Conservation (phyloP, 2,113 vertebrate species). For the Salvator merianae region DNA sequence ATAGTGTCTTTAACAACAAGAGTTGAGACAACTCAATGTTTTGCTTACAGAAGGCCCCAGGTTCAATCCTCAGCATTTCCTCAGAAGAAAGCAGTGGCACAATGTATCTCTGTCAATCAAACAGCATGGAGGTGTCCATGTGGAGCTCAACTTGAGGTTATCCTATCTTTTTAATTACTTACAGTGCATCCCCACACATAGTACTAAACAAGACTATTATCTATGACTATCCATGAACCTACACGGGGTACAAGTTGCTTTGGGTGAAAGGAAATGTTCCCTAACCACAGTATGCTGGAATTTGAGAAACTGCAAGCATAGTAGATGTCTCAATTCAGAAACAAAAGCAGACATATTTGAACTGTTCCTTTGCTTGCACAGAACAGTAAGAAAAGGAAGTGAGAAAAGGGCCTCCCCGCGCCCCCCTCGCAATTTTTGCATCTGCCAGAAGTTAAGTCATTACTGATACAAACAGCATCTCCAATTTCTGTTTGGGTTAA, state of each 20-base stretch:
- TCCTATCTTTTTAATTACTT: too few species aligned
- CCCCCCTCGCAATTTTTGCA: background rate
- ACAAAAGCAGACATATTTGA: slow-evolving; percentile 3
- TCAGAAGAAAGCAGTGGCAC: too few species aligned
- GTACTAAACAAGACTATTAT: background rate
- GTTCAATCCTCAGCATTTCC: too few species aligned
- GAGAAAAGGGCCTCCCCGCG: background rate
- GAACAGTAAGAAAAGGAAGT: slow-evolving; percentile 24
- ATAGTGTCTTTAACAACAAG: too few species aligned
- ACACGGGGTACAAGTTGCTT: background rate
- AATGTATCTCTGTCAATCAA: too few species aligned
- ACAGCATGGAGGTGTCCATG: too few species aligned
- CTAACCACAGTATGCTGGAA: background rate
- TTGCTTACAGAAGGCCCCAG: too few species aligned
- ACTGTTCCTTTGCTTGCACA: slow-evolving; percentile 18
- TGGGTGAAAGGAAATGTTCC: background rate
- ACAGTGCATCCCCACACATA: background rate
- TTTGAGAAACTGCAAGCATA: background rate
- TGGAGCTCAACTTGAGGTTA: too few species aligned
- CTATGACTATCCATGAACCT: background rate
- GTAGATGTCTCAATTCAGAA: background rate
- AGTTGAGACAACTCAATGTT: too few species aligned
- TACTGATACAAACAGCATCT: slow-evolving; percentile 32
- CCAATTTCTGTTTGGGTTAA: slow-evolving; percentile 33
- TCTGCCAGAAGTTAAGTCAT: slow-evolving; percentile 43